Evolutionary conservation across 2,888 invertebrate species (phyloP).

Genomic region (Cheilosia grossa): DNA sequence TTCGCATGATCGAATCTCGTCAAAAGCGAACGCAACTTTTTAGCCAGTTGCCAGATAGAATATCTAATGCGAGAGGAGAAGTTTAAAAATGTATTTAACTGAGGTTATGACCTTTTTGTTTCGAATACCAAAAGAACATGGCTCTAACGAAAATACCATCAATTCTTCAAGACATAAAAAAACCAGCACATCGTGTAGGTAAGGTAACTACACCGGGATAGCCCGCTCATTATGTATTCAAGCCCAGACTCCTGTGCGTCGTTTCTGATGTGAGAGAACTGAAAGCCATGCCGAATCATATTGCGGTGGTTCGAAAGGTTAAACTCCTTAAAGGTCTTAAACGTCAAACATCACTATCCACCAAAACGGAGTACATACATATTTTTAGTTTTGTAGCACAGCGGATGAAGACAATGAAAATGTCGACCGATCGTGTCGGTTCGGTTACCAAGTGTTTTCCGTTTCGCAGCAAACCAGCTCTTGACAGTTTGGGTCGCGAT

Average conservation of each 20-base stretch:
- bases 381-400: not conserved
- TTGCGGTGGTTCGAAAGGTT: slow-evolving; percentile 63
- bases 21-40: slow-evolving; percentile 26
- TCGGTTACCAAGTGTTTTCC: slow-evolving; percentile 58
- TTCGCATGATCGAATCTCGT: slow-evolving; percentile 15
- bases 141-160: not conserved
- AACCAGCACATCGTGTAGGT: too few species aligned
- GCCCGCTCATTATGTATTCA: slow-evolving; percentile 62
- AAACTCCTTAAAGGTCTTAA: slow-evolving; percentile 45
- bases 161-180: slow-evolving; percentile 1
- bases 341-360: slow-evolving; percentile 48
- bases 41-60: slow-evolving; percentile 1
- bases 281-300: slow-evolving; percentile 49
- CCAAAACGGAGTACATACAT: slow-evolving; percentile 10
- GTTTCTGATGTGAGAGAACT: slow-evolving; percentile 12
- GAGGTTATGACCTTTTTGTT: slow-evolving; percentile 49
- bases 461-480: slow-evolving; percentile 46
- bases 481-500: slow-evolving; percentile 31
- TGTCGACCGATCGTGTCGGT: slow-evolving; percentile 20
- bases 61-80: slow-evolving; percentile 15
- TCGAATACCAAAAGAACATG: slow-evolving; percentile 6
- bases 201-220: slow-evolving; percentile 2
- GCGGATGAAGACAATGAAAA: slow-evolving; percentile 25
- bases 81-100: not conserved
- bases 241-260: slow-evolving; percentile 50